phyloP scores from a whole-genome alignment of 2,113 vertebrate genomes.

The Xenus cinereus region DNA sequence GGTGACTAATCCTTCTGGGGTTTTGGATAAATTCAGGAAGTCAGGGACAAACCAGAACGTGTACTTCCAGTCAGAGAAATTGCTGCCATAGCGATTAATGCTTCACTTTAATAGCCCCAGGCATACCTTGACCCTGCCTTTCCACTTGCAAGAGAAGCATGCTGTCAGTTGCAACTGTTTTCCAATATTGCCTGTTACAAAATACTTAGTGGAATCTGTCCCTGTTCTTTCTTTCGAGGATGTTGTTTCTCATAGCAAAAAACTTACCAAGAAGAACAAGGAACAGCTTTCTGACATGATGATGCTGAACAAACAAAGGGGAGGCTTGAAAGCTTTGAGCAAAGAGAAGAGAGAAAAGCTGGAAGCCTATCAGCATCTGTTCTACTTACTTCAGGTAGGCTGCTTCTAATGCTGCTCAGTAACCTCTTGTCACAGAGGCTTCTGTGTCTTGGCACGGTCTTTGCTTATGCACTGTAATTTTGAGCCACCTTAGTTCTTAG shows the following conservation, averaged over 20 bases:
- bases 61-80: background rate
- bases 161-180: background rate
- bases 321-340: conserved; percentile 95
- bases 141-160: fast-evolving
- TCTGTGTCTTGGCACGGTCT: background rate
- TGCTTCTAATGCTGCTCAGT: fast-evolving
- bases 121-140: background rate
- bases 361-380: conserved; percentile 95
- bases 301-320: conserved; percentile 96
- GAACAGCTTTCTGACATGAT: conserved; percentile 94
- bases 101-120: background rate
- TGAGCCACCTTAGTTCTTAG: background rate
- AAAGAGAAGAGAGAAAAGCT: conserved; percentile 95
- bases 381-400: conserved; percentile 91
- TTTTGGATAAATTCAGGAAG: background rate
- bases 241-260: conserved; percentile 98
- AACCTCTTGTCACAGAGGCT: background rate
- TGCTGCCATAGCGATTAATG: background rate
- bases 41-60: background rate
- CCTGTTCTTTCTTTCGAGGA: conserved; percentile 76
- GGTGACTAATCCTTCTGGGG: background rate
- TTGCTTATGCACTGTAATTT: background rate
- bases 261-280: conserved; percentile 98
- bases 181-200: background rate
- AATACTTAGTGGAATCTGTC: background rate